Evolutionary conservation across 2,797 vertebrate species (phyloP).

Genomic region (Adrianichthys oophorus): DNA sequence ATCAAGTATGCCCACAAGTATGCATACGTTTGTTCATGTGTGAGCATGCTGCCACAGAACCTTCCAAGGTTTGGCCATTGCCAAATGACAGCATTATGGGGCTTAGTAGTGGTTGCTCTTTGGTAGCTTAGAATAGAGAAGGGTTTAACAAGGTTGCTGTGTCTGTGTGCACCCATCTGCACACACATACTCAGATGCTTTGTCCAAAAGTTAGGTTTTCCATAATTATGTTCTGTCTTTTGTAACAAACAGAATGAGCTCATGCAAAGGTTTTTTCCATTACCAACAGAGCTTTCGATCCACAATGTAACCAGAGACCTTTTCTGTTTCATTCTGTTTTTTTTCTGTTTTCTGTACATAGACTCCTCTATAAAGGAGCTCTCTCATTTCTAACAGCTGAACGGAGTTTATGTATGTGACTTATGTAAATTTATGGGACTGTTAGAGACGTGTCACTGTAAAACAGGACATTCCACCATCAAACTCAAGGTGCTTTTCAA

Average conservation of each 20-base stretch:
- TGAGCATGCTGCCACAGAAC: constrained; percentile 41
- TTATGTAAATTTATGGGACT: constrained; percentile 47
- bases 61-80: constrained; percentile 69
- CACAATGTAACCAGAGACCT: constrained; percentile 36
- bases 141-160: constrained; percentile 61
- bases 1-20: constrained; percentile 27
- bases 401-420: constrained; percentile 46
- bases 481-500: constrained; percentile 66
- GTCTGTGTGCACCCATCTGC: constrained; percentile 39
- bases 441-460: constrained; percentile 38
- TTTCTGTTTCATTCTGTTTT: constrained; percentile 48
- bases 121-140: constrained; percentile 70
- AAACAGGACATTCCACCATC: constrained; percentile 48
- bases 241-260: constrained; percentile 59
- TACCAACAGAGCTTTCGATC: constrained; percentile 39
- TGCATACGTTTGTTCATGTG: constrained; percentile 22
- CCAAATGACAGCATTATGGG: constrained; percentile 80
- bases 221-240: constrained; percentile 67
- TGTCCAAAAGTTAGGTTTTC: constrained; percentile 62
- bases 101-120: constrained; percentile 75
- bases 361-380: constrained; percentile 37
- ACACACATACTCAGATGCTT: constrained; percentile 14
- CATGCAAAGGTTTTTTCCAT: constrained; percentile 46
- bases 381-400: constrained; percentile 47
- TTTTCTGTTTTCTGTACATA: too few species aligned